Evolutionary conservation across 2,113 vertebrate species (phyloP).

Genomic region (Microtus pennsylvanicus): DNA sequence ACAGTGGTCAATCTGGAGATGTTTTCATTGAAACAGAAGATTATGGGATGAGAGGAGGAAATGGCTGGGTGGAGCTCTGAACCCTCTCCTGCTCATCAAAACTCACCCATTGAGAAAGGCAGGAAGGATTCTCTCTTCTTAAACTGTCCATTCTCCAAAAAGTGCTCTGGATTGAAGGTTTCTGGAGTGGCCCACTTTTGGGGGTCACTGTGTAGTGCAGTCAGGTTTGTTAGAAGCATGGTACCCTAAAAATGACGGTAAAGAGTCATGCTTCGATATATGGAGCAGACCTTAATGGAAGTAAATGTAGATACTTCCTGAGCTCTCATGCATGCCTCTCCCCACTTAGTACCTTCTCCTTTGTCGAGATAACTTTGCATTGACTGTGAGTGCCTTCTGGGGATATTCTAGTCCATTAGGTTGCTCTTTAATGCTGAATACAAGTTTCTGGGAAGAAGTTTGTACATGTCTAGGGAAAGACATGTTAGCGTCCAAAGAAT

Average conservation of each 20-base stretch:
- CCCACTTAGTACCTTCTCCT: accelerated
- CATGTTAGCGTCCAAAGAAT: neutral
- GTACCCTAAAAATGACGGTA: slow-evolving; percentile 86
- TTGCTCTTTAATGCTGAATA: neutral
- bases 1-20: neutral
- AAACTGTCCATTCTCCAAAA: slow-evolving; percentile 92
- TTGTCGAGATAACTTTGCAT: neutral
- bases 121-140: slow-evolving; percentile 90
- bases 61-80: neutral
- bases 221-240: slow-evolving; percentile 86
- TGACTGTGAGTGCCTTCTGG: neutral
- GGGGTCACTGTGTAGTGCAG: slow-evolving; percentile 91
- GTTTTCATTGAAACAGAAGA: neutral
- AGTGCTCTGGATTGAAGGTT: slow-evolving; percentile 92
- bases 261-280: neutral
- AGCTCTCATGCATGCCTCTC: accelerated
- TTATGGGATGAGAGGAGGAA: neutral
- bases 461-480: neutral
- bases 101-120: slow-evolving; percentile 92
- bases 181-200: slow-evolving; percentile 90
- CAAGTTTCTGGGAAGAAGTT: neutral
- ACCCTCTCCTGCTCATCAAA: neutral
- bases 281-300: accelerated
- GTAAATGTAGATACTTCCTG: accelerated
- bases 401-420: neutral